Evolutionary conservation across 2,113 vertebrate species (phyloP), one percentile per base, ranked within the genome.

Genomic region (Coptodon bakossiorum): DNA sequence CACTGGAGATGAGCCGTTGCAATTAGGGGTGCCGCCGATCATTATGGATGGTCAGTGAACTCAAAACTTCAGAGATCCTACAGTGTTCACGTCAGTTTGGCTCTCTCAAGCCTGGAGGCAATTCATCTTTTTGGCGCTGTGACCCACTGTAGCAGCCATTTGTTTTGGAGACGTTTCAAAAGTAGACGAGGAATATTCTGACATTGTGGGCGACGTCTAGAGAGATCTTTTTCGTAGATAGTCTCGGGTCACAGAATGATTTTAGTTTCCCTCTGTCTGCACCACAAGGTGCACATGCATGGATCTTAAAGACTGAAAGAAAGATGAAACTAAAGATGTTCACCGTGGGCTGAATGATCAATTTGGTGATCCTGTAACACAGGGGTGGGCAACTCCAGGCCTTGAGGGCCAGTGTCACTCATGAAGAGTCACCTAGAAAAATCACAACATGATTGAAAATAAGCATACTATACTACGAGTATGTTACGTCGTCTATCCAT

Each of bases 41-140:
- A 79, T 92, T 90, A 87, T 73, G 79, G 91, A 85, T 92, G 89
- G 89, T 90, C 87, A 92, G 53, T 71, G 22, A 87, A 81, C 76
- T 86, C 81, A 53, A 83, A 91, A 90, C 71, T 85, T 87, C 57
- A 57, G 86, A 87, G 82, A 63, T 88, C 83, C 36, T 50, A 68
- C 56, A 76, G 45, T 7, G 27, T 84, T 86, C 38, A 24, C 43
- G 80, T 88, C 45, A 59, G 83, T 73, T 82, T 76, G 31, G 0
- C 43, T 80, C 27, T 57, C 45, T 19, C 56, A 63, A 86, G 17
- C 66, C 36, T 27, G 17, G 48, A 82, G 31, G 84, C 13, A 53
- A n/a, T 86, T 85, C n/a, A 54, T 89, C 61, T 85, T 56, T n/a
- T 1, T 43, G 13, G 19, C 57, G 2, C 83, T 78, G 24, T 68